Evolutionary conservation across 2,797 vertebrate species (phyloP).

Genomic region (Bradypodion pumilum): DNA sequence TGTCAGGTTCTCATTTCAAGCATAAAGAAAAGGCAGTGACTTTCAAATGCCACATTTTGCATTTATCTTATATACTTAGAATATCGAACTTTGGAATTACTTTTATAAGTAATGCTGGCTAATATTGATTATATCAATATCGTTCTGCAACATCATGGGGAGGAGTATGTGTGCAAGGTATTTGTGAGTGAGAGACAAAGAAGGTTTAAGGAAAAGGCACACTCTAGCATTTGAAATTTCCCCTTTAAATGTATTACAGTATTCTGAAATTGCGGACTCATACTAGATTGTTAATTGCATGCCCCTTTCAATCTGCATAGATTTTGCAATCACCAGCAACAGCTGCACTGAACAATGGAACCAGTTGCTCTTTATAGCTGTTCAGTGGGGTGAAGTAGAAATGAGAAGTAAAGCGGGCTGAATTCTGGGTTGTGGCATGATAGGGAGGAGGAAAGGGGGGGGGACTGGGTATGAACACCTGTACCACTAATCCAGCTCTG

Average conservation of each 20-base stretch:
- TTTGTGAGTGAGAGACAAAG: too few relatives aligned
- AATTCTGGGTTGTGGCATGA: background rate
- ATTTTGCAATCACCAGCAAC: background rate
- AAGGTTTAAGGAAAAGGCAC: background rate
- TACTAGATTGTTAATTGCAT: background rate
- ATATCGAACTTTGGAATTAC: slow-evolving; percentile 19
- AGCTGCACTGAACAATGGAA: background rate
- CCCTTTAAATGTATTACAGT: background rate
- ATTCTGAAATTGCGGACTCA: background rate
- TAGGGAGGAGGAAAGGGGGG: too few relatives aligned
- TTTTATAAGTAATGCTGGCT: slow-evolving; percentile 30
- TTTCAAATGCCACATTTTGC: slow-evolving; percentile 27
- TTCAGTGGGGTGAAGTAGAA: background rate
- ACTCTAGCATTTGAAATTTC: background rate
- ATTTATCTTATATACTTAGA: too few relatives aligned
- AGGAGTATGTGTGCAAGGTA: too few relatives aligned
- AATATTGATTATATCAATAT: too few relatives aligned
- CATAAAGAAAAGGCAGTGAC: slow-evolving; percentile 50
- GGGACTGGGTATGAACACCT: background rate
- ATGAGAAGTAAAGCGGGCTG: background rate
- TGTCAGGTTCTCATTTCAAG: slow-evolving; percentile 52
- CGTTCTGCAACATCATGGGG: background rate
- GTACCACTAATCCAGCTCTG: too few relatives aligned
- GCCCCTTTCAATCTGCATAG: background rate
- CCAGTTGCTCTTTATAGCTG: background rate